These are phyloP conservation scores for Peromyscus californicus DNA, from an alignment of 2,113 vertebrate genomes.

Conservation along the genomic window DNA sequence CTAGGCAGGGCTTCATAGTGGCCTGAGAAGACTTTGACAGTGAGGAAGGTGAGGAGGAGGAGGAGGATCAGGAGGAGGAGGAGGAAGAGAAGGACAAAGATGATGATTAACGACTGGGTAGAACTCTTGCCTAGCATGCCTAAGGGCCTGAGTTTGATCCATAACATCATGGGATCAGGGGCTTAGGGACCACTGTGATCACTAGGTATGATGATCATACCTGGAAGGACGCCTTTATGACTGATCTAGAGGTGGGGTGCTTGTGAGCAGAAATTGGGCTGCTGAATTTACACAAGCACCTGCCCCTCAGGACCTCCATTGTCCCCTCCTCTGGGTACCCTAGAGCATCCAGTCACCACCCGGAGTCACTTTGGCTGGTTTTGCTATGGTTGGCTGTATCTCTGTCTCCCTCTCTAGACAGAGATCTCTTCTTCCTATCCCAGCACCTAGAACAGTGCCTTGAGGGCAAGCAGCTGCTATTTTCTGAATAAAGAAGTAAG, in stretches of 20 bases:
- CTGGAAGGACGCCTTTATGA: background rate
- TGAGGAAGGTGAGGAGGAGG: background rate
- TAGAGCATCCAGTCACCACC: background rate
- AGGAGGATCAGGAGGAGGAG: background rate
- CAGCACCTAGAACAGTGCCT: background rate
- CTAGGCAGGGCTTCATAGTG: background rate
- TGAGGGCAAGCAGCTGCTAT: background rate
- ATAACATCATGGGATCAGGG: background rate
- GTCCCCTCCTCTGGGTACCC: background rate
- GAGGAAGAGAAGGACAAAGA: background rate
- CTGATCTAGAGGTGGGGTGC: background rate
- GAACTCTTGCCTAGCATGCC: background rate
- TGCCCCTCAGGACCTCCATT: background rate
- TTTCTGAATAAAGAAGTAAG: conserved; percentile 4
- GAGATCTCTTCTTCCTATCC: background rate
- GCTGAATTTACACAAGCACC: background rate
- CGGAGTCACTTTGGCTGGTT: background rate
- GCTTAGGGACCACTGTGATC: background rate
- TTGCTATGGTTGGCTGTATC: background rate
- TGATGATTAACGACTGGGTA: background rate
- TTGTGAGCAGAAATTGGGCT: background rate
- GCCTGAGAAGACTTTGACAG: background rate
- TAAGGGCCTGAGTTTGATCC: background rate
- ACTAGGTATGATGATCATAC: background rate
- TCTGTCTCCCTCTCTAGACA: background rate